Percentiles rank a stretch among this genome's conserved stretches.
These are phyloP conservation scores for Zelleria hepariella DNA, from an alignment of 2,888 invertebrate genomes.

Conservation along the genomic window DNA sequence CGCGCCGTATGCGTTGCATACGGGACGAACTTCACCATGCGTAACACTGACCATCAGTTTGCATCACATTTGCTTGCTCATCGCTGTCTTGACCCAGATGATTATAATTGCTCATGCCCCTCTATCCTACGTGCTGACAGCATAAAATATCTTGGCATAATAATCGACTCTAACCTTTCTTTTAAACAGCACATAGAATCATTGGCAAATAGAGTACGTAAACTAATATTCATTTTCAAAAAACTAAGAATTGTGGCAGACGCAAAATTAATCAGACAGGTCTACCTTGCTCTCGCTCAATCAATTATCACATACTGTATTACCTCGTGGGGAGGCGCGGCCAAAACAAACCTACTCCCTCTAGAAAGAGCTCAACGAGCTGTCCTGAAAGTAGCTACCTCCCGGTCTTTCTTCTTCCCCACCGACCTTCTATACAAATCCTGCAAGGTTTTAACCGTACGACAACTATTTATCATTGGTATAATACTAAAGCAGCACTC, in stretches of 20 bases:
- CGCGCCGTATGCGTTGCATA: too few species aligned
- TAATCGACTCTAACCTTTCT: background rate
- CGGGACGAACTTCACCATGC: too few species aligned
- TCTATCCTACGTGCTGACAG: background rate
- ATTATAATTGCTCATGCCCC: background rate
- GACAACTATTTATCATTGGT: too few species aligned
- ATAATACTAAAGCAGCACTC: too few species aligned
- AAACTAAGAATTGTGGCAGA: background rate
- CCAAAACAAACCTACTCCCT: conserved; percentile 7
- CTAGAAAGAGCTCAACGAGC: too few species aligned
- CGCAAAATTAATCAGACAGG: background rate
- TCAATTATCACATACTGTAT: background rate
- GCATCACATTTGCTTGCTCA: background rate
- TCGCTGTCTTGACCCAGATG: background rate
- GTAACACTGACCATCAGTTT: background rate
- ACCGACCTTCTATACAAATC: too few species aligned
- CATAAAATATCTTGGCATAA: background rate
- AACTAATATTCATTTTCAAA: conserved; percentile 4
- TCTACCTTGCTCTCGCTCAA: background rate
- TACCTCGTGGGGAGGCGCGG: background rate
- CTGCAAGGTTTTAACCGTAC: too few species aligned
- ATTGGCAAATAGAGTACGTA: conserved; percentile 4
- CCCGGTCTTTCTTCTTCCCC: too few species aligned
- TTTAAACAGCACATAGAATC: background rate
- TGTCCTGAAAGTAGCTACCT: too few species aligned